A percentile compares a stretch with the other conserved stretches of the same genome.
phyloP scores from a whole-genome alignment of 2,888 invertebrate genomes.

The Dinocampus coccinellae region DNA sequence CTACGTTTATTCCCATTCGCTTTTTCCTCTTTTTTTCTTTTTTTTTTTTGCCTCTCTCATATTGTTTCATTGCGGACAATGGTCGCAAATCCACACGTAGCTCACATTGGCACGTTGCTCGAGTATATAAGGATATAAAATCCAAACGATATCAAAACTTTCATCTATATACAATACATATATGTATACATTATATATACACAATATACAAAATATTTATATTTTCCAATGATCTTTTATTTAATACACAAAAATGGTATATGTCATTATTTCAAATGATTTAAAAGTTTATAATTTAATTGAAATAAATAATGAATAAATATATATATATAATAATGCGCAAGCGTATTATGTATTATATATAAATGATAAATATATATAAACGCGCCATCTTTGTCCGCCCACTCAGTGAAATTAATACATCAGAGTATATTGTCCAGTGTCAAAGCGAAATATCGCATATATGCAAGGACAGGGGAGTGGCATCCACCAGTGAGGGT shows the following conservation, averaged over 20 bases:
- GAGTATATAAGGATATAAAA: constrained; percentile 38
- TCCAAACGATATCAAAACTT: background rate
- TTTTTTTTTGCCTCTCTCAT: background rate
- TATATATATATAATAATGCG: background rate
- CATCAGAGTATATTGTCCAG: constrained; percentile 33
- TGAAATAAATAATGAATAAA: background rate
- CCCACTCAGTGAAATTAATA: constrained; percentile 48
- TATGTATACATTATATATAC: background rate
- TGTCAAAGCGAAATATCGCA: background rate
- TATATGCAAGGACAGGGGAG: constrained; percentile 9
- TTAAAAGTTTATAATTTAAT: too few species aligned
- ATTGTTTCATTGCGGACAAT: constrained; percentile 39
- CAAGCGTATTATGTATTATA: background rate
- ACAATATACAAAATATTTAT: background rate
- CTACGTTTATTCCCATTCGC: background rate
- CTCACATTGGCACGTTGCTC: constrained; percentile 51
- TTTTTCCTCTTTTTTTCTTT: background rate
- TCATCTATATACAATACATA: background rate
- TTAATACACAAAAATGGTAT: too few species aligned
- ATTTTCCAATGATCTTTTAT: too few species aligned
- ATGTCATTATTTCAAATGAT: too few species aligned
- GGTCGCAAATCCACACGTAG: constrained; percentile 52
- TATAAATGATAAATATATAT: background rate
- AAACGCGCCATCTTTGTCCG: constrained; percentile 32
- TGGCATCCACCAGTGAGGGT: constrained; percentile 22